These are phyloP conservation scores for Drymonia ruficornis DNA, from an alignment of 2,888 invertebrate species.

Conservation along the genomic window DNA sequence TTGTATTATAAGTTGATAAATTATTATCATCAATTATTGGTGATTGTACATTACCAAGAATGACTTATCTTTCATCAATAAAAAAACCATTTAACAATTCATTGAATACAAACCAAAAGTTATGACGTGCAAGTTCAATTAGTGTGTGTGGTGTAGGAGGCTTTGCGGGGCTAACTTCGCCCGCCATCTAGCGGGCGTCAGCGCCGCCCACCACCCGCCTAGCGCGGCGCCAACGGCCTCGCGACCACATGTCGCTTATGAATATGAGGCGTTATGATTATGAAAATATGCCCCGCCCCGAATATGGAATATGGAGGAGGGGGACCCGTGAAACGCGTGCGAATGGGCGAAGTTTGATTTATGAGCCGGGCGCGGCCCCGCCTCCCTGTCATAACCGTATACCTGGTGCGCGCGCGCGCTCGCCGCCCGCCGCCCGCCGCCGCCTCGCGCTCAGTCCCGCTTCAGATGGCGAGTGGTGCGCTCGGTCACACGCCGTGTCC, in stretches of 20 bases:
- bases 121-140: conserved; percentile 79
- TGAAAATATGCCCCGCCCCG: conserved; percentile 85
- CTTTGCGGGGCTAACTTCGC: conserved; percentile 70
- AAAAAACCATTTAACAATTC: conserved; percentile 46
- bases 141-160: conserved; percentile 80
- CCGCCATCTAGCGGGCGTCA: conserved; percentile 81
- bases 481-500: conserved; percentile 66
- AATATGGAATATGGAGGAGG: conserved; percentile 87
- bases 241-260: conserved; percentile 80
- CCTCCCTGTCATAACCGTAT: conserved; percentile 89
- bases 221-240: conserved; percentile 46
- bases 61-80: conserved; percentile 42
- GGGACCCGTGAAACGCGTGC: conserved; percentile 86
- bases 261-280: conserved; percentile 85
- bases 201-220: conserved; percentile 72
- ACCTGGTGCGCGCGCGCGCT: conserved; percentile 86
- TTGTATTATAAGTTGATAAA: conserved; percentile 9
- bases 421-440: conserved; percentile 70
- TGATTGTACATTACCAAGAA: conserved; percentile 33
- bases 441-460: conserved; percentile 82
- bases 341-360: conserved; percentile 88
- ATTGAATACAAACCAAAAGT: conserved; percentile 70
- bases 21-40: conserved; percentile 26
- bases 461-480: conserved; percentile 83
- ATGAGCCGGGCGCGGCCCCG: conserved; percentile 87